Base-by-base conservation (phyloP, 2,888 invertebrate genomes). In the Tetrapedia diversipes region DNA sequence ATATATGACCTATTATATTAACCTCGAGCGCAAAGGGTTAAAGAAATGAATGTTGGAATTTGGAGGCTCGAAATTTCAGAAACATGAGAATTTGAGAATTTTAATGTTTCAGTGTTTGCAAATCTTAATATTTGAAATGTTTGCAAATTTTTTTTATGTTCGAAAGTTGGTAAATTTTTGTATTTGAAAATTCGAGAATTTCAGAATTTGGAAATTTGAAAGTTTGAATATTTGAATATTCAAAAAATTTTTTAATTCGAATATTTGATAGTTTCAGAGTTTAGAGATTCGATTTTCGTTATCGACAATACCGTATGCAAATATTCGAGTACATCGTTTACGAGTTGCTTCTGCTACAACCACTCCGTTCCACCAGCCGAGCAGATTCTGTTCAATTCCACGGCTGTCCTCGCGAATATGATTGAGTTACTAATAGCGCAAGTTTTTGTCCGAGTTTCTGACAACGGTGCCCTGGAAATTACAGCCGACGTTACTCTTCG, bases 341-440 rank as follows among this genome's bases (percentile, higher is more conserved):
- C 39, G 37, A 43, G 1, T 49, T 64, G 54, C 32, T 53, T 67
- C 60, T 34, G 34, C 63, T 69, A 47, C 51, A 22, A 27, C 43
- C 47, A 22, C 41, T n/a, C 22, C n/a, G 4, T 39, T 11, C 34
- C 51, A 32, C 60, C 45, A 27, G 34, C 24, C 59, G 51, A 66
- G 39, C 14, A 37, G 66, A 57, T 43, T 80, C 29, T 32, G 22
- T 54, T 34, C 53, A 43, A 47, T 64, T 63, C 68, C 32, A 54
- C 54, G 41, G 11, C 29, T 37, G 41, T n/a, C 41, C 41, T 51
- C 56, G 43, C 27, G 53, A 69, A 65, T 69, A 80, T 49, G 71
- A 82, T 77, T 72, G 71, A 72, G 69, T 75, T 69, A 67, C 75
- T 76, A 76, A 73, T 73, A 71, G 64, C 53, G 39, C 24, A 59